phyloP scores from a whole-genome alignment of 2,113 vertebrate genomes.

The Setophaga petechia region DNA sequence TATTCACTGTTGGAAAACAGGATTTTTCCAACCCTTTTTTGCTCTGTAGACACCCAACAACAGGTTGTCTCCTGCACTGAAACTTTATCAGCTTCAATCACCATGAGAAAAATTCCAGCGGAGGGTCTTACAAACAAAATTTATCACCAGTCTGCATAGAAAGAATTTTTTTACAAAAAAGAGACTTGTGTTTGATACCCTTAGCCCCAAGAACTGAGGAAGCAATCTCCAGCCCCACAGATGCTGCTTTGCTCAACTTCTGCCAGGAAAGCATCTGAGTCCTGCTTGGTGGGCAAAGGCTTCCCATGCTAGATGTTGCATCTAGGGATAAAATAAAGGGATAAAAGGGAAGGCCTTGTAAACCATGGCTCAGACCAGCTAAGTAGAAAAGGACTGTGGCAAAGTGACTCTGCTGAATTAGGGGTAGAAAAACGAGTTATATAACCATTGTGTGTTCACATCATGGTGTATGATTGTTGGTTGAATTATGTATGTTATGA shows the following conservation, averaged over 20 bases:
- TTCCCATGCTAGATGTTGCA: neutral
- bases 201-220: neutral
- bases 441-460: too few relatives aligned
- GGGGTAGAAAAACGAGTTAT: neutral
- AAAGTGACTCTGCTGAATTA: neutral
- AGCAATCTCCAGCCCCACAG: neutral
- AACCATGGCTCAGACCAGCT: neutral
- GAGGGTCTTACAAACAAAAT: neutral
- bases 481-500: neutral
- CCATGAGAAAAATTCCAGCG: neutral
- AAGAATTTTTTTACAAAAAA: neutral
- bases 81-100: neutral
- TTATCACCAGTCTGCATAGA: accelerated
- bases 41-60: neutral
- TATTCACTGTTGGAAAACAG: too few relatives aligned
- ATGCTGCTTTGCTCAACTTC: neutral
- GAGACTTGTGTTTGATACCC: neutral
- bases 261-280: neutral
- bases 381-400: neutral
- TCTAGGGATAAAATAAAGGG: too few relatives aligned
- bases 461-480: neutral
- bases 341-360: neutral
- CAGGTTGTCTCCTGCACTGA: neutral
- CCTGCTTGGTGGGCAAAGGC: neutral
- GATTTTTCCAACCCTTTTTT: neutral